phyloP scores from a whole-genome alignment of 2,888 invertebrate genomes.

The Pammene fasciana region DNA sequence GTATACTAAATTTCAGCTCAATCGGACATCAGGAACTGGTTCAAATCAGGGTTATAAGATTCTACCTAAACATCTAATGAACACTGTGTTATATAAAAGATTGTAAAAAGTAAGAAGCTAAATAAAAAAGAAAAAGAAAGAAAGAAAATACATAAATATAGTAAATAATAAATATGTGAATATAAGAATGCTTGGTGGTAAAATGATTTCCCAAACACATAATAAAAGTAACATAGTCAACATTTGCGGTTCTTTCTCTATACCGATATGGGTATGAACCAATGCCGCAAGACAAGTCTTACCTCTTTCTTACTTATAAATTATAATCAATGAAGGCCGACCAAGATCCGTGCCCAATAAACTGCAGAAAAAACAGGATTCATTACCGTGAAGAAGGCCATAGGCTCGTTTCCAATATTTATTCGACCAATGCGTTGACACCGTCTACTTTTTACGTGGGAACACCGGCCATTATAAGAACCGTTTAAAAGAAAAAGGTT shows the following conservation, averaged over 20 bases:
- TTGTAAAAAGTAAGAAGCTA: too few species aligned
- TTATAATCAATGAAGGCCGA: conserved; percentile 23
- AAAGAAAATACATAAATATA: too few species aligned
- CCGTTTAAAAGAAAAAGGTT: conserved; percentile 10
- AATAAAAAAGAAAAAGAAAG: too few species aligned
- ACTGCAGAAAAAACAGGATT: conserved; percentile 39
- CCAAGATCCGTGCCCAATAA: conserved; percentile 35
- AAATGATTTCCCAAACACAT: too few species aligned
- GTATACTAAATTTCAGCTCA: too few species aligned
- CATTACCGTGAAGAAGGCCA: conserved; percentile 39
- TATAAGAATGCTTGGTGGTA: too few species aligned
- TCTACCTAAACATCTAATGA: too few species aligned
- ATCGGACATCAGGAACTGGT: too few species aligned
- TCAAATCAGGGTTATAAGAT: too few species aligned
- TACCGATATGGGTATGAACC: not conserved
- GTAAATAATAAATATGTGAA: too few species aligned
- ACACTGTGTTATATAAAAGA: too few species aligned
- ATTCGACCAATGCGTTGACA: conserved; percentile 41
- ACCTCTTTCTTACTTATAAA: conserved; percentile 20
- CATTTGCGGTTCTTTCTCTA: not conserved
- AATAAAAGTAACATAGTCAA: not conserved
- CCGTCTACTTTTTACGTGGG: conserved; percentile 64
- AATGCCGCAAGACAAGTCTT: conserved; percentile 9
- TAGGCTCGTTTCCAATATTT: conserved; percentile 40
- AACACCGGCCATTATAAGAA: conserved; percentile 59